Conservation (phyloP, 2,888 invertebrate genomes). For the Gnatocerus cornutus region DNA sequence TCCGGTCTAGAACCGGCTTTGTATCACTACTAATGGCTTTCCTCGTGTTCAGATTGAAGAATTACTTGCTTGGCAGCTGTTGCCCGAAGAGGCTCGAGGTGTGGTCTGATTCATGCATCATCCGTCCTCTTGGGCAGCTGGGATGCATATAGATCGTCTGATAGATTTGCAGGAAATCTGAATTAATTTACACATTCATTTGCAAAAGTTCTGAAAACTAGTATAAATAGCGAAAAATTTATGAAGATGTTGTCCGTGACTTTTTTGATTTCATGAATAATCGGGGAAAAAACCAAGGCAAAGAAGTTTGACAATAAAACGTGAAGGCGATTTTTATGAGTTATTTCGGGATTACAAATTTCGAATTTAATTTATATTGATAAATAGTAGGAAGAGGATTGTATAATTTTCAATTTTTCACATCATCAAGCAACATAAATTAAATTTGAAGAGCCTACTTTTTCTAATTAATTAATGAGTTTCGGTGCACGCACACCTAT, state of each 20-base stretch:
- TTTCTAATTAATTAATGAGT: too few relatives aligned
- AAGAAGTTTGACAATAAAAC: not conserved
- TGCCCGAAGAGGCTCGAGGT: conserved; percentile 24
- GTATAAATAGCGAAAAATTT: not conserved
- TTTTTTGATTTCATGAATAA: conserved; percentile 1
- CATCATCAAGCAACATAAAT: too few relatives aligned
- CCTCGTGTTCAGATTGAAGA: conserved; percentile 12
- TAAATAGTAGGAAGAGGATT: too few relatives aligned
- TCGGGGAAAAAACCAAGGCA: conserved; percentile 13
- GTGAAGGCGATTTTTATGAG: not conserved
- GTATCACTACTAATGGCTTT: too few relatives aligned
- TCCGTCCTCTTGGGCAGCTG: conserved; percentile 14
- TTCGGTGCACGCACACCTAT: too few relatives aligned
- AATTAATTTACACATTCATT: not conserved
- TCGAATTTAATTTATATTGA: too few relatives aligned
- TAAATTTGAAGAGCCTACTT: too few relatives aligned
- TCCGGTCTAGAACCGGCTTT: too few relatives aligned
- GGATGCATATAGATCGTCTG: conserved; percentile 12
- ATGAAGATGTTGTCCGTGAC: conserved; percentile 30
- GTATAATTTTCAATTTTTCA: too few relatives aligned
- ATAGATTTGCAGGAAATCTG: conserved; percentile 16
- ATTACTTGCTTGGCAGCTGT: conserved; percentile 25
- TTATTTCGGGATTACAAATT: too few relatives aligned
- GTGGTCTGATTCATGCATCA: conserved; percentile 24
- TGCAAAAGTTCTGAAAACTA: not conserved